phyloP scores from a whole-genome alignment of 1,140 invertebrate species.

The Wiebesia pumilae region DNA sequence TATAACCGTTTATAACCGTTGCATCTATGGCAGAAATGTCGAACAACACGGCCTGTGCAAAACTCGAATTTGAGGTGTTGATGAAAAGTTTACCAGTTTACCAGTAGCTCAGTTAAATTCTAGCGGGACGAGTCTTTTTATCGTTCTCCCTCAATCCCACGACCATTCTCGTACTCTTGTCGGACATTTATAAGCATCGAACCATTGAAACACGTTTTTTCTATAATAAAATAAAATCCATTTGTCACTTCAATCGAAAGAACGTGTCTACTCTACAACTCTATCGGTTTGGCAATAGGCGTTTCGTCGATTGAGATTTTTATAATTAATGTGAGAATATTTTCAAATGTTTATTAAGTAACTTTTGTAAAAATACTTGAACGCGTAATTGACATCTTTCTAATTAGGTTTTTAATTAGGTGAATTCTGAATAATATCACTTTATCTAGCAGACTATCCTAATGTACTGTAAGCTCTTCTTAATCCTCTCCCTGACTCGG shows the following conservation, averaged over 20 bases:
- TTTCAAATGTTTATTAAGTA: neutral
- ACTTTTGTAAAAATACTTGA: neutral
- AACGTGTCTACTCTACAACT: neutral
- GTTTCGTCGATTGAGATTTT: neutral
- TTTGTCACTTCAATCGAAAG: slow-evolving; percentile 6
- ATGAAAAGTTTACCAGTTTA: slow-evolving; percentile 31
- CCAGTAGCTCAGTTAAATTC: slow-evolving; percentile 10
- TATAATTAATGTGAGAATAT: neutral
- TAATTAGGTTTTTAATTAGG: neutral
- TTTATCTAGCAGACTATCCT: neutral
- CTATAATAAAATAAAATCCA: slow-evolving; percentile 29
- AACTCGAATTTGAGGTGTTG: neutral
- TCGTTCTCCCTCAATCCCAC: neutral
- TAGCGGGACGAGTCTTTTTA: neutral
- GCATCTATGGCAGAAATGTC: neutral
- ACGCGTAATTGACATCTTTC: neutral
- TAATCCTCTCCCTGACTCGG: neutral
- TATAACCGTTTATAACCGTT: slow-evolving; percentile 23
- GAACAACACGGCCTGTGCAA: neutral
- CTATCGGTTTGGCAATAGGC: neutral
- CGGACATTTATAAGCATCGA: neutral
- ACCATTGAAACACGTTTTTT: too few relatives aligned
- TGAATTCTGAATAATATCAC: neutral
- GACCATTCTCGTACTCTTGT: neutral
- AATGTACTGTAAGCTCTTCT: neutral